Conservation (phyloP, 2,888 invertebrate genomes). For the Atethmia centrago region DNA sequence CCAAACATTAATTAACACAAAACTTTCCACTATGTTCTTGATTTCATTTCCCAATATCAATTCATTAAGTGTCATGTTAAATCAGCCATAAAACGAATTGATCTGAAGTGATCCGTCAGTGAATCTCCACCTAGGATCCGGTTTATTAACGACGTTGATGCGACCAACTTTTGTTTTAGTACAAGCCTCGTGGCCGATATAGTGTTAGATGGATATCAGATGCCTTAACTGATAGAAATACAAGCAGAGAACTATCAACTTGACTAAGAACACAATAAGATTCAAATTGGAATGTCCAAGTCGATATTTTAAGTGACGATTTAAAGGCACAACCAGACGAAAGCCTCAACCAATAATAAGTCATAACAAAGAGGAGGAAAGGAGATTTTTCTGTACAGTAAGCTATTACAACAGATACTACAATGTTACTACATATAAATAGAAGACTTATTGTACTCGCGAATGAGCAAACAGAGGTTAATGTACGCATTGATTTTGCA, state of each 20-base stretch:
- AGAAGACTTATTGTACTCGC: slow-evolving; percentile 67
- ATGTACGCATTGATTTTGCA: slow-evolving; percentile 67
- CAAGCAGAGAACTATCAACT: slow-evolving; percentile 3
- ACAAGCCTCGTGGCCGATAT: slow-evolving; percentile 77
- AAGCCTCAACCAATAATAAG: slow-evolving; percentile 46
- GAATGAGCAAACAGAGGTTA: slow-evolving; percentile 65
- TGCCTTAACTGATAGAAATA: slow-evolving; percentile 42
- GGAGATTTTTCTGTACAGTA: slow-evolving; percentile 28
- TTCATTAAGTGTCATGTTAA: slow-evolving; percentile 59
- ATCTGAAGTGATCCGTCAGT: slow-evolving; percentile 75
- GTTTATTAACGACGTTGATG: slow-evolving; percentile 81
- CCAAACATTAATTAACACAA: slow-evolving; percentile 24
- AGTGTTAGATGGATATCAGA: slow-evolving; percentile 59
- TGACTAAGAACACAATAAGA: neutral
- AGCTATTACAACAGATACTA: slow-evolving; percentile 28
- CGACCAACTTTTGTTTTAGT: slow-evolving; percentile 84
- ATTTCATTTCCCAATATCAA: slow-evolving; percentile 55
- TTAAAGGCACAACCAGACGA: slow-evolving; percentile 21
- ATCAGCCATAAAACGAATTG: slow-evolving; percentile 58
- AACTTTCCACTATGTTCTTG: slow-evolving; percentile 48
- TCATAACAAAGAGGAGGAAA: slow-evolving; percentile 45
- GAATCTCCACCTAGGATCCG: slow-evolving; percentile 80
- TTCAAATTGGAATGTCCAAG: neutral
- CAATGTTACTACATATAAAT: slow-evolving; percentile 31
- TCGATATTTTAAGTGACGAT: slow-evolving; percentile 13